Evolutionary conservation across 2,888 invertebrate species (phyloP), one percentile per base, ranked within the genome.

Genomic region (Laothoe populi): DNA sequence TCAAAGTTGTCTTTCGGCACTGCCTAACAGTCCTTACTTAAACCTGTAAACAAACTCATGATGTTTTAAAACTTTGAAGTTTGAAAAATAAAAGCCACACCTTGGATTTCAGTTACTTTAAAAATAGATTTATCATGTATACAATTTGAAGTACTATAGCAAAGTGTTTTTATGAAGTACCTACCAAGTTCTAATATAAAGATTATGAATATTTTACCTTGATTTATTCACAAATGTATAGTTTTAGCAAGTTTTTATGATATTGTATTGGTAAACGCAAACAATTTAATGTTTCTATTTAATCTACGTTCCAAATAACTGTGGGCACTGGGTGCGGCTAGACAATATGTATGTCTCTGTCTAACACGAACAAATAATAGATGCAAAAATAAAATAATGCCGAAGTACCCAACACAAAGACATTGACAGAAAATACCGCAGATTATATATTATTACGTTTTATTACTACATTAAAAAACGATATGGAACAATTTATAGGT

Each of bases 31-130:
- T 16, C 24, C 23, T 42, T 19, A 19, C 38, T 26, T 19, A 24
- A 13, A 42, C 26, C 44, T 60, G 49, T 16, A 60, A 23, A 13
- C 23, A 24, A 19, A n/a, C 19, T 16, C n/a, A 2, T 35, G 46
- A 1, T 24, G 21, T 19, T 57, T 53, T 42, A 35, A 58, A 38
- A 5, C 35, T 42, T 42, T 42, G n/a, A 58, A 57, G 62, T 59
- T 19, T 10, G 46, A 1, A 1, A 10, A 60, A 24, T 49, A 60
- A 31, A 13, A 65, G 72, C 75, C 75, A 76, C 75, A 73, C 75
- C 81, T 75, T 68, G 68, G 66, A 63, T 64, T 57, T 59, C 67
- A 61, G 69, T 70, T 69, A 68, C 31, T 65, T 59, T 63, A 13
- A 49, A 66, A 49, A 23, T 0, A 21, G 21, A 63, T 63, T 69